Base-by-base conservation (phyloP, 2,888 invertebrate species). In the Matsumyia berberina region DNA sequence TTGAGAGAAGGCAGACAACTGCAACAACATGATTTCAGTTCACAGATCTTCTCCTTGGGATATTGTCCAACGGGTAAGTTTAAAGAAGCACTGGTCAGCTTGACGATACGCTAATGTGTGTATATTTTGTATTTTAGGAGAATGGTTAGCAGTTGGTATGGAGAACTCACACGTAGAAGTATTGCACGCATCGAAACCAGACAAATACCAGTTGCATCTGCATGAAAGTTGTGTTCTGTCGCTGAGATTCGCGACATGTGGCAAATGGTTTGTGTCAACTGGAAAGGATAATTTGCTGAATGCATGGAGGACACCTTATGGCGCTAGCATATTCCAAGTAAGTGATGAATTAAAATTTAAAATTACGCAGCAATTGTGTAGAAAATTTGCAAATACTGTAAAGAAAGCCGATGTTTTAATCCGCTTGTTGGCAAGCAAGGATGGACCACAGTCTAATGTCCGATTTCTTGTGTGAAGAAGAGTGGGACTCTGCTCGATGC, bases 251-350 rank as follows among this genome's bases (percentile, higher is more conserved):
- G 98, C 99, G 58, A 95, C 97, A 64, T 96, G 96, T 90, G 99
- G 99, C 89, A 99, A 99, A 92, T 99, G 99, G 98, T 99, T 99
- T 93, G 97, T 98, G 87, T 98, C 97, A 87, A 99, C 98, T n/a
- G 98, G 98, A 87, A 99, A 99, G 93, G 99, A 99, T 92, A 99
- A 99, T 93, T 93, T 98, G 90, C 94, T 99, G 70, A 98, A 99
- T 92, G 98, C 98, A 42, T 99, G 99, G 98, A 94, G 98, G 90
- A 98, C 99, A 89, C 99, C 99, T 0, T 98, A 99, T 91, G 99
- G 99, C 87, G 98, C 98, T 88, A 97, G 97, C 90, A 97, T 99
- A 94, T 98, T 99, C 94, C 98, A 98, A 96, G 98, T 98, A 90
- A 90, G 88, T 80, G 12, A 19, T 46, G 8, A 9, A 46, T 46